Percentiles rank a stretch among this genome's conserved stretches.
These are phyloP conservation scores for Etheostoma spectabile DNA, from an alignment of 2,113 vertebrate species.

Conservation along the genomic window DNA sequence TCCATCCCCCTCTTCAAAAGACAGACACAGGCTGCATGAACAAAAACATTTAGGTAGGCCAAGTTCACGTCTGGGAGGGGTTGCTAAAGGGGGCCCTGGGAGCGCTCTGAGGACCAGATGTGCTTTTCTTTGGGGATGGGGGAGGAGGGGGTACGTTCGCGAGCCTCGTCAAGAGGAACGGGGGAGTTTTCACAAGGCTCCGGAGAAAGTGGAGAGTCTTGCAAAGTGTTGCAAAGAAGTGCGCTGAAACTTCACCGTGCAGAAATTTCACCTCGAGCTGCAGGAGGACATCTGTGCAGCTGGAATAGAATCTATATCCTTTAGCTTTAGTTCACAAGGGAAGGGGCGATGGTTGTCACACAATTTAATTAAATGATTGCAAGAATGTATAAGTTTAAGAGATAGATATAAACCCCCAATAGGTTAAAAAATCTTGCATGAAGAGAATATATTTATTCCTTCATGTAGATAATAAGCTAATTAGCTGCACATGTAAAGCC, in stretches of 20 bases:
- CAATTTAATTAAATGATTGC: accelerated
- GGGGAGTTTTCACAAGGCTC: conserved; percentile 45
- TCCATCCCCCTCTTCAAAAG: conserved; percentile 34
- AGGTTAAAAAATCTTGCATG: not conserved
- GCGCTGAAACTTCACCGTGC: not conserved
- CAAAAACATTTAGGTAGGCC: conserved; percentile 83
- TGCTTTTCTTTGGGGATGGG: conserved; percentile 44
- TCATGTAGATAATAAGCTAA: too few relatives aligned
- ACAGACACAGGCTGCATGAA: conserved; percentile 66
- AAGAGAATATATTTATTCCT: not conserved
- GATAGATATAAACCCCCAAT: not conserved
- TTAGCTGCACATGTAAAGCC: too few relatives aligned
- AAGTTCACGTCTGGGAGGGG: conserved; percentile 81
- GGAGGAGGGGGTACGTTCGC: conserved; percentile 45
- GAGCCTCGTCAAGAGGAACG: conserved; percentile 2
- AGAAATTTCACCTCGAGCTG: conserved; percentile 1
- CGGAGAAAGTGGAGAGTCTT: conserved; percentile 34
- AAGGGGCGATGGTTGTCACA: too few relatives aligned
- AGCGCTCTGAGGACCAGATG: conserved; percentile 79
- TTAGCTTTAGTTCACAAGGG: not conserved
- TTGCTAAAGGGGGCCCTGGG: conserved; percentile 69
- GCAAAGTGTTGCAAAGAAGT: conserved; percentile 24
- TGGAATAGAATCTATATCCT: not conserved
- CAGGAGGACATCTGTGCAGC: not conserved
- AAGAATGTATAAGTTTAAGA: not conserved